These are phyloP conservation scores for Rana temporaria DNA, from an alignment of 2,113 vertebrate species.

Conservation along the genomic window DNA sequence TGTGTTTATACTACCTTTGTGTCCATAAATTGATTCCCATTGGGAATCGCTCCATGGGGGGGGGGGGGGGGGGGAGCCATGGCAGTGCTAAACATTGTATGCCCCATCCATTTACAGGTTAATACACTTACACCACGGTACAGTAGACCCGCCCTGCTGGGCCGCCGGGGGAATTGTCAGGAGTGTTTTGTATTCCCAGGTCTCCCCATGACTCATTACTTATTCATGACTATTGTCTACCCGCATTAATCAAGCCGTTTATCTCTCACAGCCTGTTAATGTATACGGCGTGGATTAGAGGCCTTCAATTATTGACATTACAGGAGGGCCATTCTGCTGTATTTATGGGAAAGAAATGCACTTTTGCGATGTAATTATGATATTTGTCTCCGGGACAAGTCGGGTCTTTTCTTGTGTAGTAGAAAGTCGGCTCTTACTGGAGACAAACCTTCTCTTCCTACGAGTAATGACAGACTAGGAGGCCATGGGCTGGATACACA, in stretches of 20 bases:
- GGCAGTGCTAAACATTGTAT: too few relatives aligned
- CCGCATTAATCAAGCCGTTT: constrained; percentile 12
- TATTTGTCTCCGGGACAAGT: neutral
- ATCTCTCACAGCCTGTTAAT: constrained; percentile 5
- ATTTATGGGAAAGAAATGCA: accelerated
- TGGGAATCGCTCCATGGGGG: too few relatives aligned
- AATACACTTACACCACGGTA: neutral
- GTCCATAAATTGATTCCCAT: too few relatives aligned
- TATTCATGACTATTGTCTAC: constrained; percentile 44
- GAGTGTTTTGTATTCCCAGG: constrained; percentile 39
- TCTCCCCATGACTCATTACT: constrained; percentile 10
- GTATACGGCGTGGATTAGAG: neutral
- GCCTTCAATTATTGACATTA: neutral
- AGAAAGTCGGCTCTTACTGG: neutral
- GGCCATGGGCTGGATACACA: neutral
- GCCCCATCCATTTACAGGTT: neutral
- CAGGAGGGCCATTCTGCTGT: accelerated
- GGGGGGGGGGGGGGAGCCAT: too few relatives aligned
- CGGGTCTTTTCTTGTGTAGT: neutral
- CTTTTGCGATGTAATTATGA: neutral
- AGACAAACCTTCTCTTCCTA: constrained; percentile 10
- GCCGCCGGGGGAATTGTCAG: neutral
- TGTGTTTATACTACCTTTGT: too few relatives aligned
- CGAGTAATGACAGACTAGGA: constrained; percentile 43
- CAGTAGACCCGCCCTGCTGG: constrained; percentile 6